Conservation (phyloP, 2,113 vertebrate genomes). For the Saccopteryx bilineata region DNA sequence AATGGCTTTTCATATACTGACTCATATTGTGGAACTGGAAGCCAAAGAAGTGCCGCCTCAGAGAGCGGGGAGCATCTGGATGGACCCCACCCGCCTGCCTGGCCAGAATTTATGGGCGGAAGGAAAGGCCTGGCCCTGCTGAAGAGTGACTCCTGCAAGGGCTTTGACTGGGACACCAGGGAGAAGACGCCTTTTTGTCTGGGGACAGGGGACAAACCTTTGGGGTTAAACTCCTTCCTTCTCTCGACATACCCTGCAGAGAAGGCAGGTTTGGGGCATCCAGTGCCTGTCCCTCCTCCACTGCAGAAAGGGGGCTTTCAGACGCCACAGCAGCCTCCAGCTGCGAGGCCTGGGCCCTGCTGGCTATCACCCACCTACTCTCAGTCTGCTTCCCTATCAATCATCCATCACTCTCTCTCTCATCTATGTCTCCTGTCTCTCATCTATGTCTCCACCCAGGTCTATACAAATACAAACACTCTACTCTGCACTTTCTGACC, state of each 20-base stretch:
- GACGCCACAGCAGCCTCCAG: background rate
- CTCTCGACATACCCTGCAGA: background rate
- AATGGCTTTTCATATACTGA: background rate
- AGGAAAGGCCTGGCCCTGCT: background rate
- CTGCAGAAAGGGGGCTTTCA: background rate
- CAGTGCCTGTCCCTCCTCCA: background rate
- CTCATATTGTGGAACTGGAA: conserved; percentile 6
- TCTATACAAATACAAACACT: background rate
- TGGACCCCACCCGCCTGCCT: background rate
- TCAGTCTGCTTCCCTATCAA: background rate
- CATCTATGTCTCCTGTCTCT: background rate
- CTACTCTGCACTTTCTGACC: background rate
- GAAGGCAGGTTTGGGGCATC: background rate
- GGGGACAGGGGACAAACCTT: background rate
- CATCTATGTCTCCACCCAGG: background rate
- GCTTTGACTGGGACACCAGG: background rate
- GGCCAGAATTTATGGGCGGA: background rate
- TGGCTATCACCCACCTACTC: background rate
- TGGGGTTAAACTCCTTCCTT: background rate
- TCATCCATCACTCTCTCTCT: background rate
- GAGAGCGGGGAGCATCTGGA: background rate
- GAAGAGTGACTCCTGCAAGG: background rate
- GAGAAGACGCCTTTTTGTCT: conserved; percentile 32
- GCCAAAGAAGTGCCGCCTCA: background rate
- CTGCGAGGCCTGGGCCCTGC: background rate